phyloP scores from a whole-genome alignment of 2,113 vertebrate species.

The Oncorhynchus mykiss region DNA sequence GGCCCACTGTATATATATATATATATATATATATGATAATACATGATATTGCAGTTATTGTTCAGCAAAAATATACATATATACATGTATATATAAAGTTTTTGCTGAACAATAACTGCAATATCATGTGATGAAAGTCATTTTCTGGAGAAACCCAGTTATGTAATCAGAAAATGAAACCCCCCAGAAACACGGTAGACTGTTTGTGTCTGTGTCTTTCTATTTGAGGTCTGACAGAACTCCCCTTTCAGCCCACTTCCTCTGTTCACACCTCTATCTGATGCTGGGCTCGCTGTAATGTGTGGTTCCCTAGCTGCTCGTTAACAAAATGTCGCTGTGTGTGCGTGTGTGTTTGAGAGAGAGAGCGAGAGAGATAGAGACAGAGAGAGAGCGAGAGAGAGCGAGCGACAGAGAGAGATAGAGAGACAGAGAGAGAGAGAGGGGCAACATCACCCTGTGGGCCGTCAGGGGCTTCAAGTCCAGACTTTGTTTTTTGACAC shows the following conservation, averaged over 20 bases:
- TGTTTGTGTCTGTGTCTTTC: neutral
- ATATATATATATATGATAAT: too few species aligned
- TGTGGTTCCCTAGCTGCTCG: neutral
- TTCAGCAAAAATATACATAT: too few species aligned
- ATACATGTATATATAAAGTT: neutral
- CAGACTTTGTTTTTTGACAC: conserved; percentile 50
- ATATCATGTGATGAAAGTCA: neutral
- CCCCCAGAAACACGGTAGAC: neutral
- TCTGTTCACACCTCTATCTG: conserved; percentile 29
- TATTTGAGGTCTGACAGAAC: conserved; percentile 50
- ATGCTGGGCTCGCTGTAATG: neutral
- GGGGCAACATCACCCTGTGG: conserved; percentile 43
- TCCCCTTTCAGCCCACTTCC: conserved; percentile 64
- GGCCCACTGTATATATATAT: too few species aligned
- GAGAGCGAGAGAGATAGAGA: too few species aligned
- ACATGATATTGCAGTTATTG: too few species aligned
- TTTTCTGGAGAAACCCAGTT: neutral
- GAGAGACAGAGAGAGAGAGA: too few species aligned
- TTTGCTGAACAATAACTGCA: neutral
- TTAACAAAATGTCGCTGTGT: neutral
- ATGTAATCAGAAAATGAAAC: too few species aligned
- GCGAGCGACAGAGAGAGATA: too few species aligned
- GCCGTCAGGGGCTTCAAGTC: conserved; percentile 42
- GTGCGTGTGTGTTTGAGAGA: conserved; percentile 30
- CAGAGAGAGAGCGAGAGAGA: too few species aligned